Evolutionary conservation across 92 coral and sea anemone genomes (phyloP).

Genomic region (Palythoa grandis): DNA sequence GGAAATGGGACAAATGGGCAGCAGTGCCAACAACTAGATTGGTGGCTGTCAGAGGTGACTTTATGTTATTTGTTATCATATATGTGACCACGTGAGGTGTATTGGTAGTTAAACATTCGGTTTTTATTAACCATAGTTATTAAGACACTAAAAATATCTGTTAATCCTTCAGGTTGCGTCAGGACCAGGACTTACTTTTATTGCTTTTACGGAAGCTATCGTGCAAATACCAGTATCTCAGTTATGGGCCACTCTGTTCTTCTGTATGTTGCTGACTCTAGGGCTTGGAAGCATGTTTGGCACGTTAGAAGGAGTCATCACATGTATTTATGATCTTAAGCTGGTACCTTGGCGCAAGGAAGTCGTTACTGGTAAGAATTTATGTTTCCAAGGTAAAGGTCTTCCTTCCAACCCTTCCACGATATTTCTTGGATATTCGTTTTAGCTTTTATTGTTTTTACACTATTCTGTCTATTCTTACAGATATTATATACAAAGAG

Average conservation of each 20-base stretch:
- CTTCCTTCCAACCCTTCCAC: too few relatives aligned
- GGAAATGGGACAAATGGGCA: slow-evolving; percentile 43
- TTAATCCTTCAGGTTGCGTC: slow-evolving; percentile 72
- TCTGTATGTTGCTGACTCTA: slow-evolving; percentile 92
- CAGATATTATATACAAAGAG: too few relatives aligned
- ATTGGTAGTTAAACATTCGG: too few relatives aligned
- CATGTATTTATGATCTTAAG: slow-evolving; percentile 87
- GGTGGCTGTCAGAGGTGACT: slow-evolving; percentile 77
- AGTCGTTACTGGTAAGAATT: slow-evolving; percentile 73
- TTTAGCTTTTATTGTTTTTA: too few relatives aligned
- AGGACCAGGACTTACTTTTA: slow-evolving; percentile 96
- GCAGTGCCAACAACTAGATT: slow-evolving; percentile 57
- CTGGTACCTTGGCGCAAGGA: slow-evolving; percentile 85
- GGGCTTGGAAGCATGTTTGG: slow-evolving; percentile 99
- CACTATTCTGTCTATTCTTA: too few relatives aligned
- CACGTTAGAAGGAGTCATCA: slow-evolving; percentile 86
- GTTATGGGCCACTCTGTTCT: slow-evolving; percentile 95
- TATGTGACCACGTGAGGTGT: too few relatives aligned
- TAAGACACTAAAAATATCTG: not conserved
- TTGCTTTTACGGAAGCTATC: slow-evolving; percentile 97
- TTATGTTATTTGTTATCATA: not conserved
- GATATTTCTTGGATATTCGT: too few relatives aligned
- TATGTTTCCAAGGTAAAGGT: not conserved
- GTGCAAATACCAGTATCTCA: slow-evolving; percentile 87
- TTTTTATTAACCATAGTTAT: too few relatives aligned